Percentiles rank a stretch among this genome's conserved stretches.
Conservation (phyloP, 2,113 vertebrate species). For the Tyto alba region DNA sequence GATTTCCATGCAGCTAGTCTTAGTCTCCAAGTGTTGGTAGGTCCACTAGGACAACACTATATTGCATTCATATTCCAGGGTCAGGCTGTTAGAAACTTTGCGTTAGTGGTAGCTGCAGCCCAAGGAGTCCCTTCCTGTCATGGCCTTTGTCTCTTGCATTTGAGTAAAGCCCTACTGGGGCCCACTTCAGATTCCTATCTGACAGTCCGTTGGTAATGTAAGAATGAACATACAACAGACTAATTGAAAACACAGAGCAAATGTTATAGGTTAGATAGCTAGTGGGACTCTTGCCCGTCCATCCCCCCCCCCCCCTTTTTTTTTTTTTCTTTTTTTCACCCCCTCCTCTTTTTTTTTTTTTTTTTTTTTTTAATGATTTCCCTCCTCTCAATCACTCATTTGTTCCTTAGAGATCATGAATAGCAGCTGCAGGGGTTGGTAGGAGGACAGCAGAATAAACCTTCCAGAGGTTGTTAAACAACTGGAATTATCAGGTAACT, state of each 20-base stretch:
- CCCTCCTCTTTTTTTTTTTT: accelerated
- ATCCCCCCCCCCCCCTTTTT: too few species aligned
- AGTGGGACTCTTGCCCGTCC: neutral
- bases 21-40: neutral
- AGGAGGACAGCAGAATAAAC: neutral
- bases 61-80: neutral
- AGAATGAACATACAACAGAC: neutral
- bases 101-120: neutral
- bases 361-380: neutral
- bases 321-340: neutral
- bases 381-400: neutral
- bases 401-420: neutral
- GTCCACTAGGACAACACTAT: neutral
- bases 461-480: neutral
- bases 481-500: constrained; percentile 4
- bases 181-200: constrained; percentile 10
- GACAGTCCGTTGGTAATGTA: constrained; percentile 31
- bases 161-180: neutral
- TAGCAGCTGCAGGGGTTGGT: neutral
- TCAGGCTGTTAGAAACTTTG: neutral
- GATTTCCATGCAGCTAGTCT: neutral
- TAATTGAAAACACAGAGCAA: constrained; percentile 59
- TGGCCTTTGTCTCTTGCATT: constrained; percentile 23
- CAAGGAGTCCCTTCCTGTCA: constrained; percentile 24
- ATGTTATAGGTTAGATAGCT: constrained; percentile 41